A percentile compares a stretch with the other conserved stretches of the same genome.
Evolutionary conservation across 2,888 invertebrate species (phyloP).

Genomic region (Morpho achilles): DNA sequence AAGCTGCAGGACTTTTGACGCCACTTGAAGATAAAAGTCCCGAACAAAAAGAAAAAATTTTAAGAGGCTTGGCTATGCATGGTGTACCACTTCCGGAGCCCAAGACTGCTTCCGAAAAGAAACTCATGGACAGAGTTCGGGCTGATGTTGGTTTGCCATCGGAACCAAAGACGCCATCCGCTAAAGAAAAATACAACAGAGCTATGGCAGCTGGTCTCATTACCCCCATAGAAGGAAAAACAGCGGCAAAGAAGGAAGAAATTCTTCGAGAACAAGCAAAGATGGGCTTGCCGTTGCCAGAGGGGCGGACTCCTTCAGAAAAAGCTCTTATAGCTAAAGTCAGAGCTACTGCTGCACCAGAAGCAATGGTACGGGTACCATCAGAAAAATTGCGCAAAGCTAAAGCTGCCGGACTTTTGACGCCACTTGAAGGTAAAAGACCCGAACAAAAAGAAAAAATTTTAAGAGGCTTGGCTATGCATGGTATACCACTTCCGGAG

Average conservation of each 20-base stretch:
- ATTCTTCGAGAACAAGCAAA: slow-evolving; percentile 31
- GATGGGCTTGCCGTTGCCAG: slow-evolving; percentile 24
- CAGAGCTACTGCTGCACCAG: slow-evolving; percentile 11
- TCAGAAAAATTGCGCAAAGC: slow-evolving; percentile 29
- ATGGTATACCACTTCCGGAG: slow-evolving; percentile 36
- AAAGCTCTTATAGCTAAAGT: slow-evolving; percentile 10
- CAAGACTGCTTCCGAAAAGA: slow-evolving; percentile 22
- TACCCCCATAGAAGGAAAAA: slow-evolving; percentile 37
- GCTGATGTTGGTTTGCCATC: slow-evolving; percentile 22
- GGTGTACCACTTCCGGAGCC: slow-evolving; percentile 26
- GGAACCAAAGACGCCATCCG: slow-evolving; percentile 23
- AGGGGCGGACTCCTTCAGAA: slow-evolving; percentile 26
- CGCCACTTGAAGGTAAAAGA: slow-evolving; percentile 33
- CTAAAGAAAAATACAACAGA: slow-evolving; percentile 25
- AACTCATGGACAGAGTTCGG: slow-evolving; percentile 23
- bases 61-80: slow-evolving; percentile 19
- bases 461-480: slow-evolving; percentile 28
- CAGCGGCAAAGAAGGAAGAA: slow-evolving; percentile 36
- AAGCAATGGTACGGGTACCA: not conserved
- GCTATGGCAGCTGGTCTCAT: slow-evolving; percentile 25
- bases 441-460: slow-evolving; percentile 34
- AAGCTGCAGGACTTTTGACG: slow-evolving; percentile 31
- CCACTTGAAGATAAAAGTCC: slow-evolving; percentile 28
- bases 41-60: slow-evolving; percentile 25
- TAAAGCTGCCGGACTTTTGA: slow-evolving; percentile 28